These are phyloP conservation scores for Tenthredo livida DNA, from an alignment of 2,888 invertebrate species.

Conservation along the genomic window DNA sequence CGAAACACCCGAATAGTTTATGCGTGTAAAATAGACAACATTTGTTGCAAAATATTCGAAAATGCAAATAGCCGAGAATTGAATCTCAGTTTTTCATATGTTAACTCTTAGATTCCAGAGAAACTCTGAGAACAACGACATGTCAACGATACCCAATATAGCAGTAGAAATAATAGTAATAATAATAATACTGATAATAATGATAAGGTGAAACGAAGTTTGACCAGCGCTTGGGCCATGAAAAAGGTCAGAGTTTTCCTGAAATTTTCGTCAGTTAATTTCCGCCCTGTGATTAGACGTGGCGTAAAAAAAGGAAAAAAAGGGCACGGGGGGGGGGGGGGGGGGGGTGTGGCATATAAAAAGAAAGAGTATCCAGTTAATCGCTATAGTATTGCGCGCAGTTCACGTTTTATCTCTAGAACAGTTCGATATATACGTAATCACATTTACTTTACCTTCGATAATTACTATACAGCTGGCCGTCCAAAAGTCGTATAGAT, in stretches of 20 bases:
- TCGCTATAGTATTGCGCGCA: not conserved
- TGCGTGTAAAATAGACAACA: not conserved
- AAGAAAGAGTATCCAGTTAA: not conserved
- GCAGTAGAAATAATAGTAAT: not conserved
- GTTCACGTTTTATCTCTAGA: conserved; percentile 25
- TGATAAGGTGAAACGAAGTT: not conserved
- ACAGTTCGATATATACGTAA: not conserved
- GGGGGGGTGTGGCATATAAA: too few relatives aligned
- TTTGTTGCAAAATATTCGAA: not conserved
- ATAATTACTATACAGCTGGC: not conserved
- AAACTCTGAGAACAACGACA: not conserved
- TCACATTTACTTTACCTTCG: conserved; percentile 22
- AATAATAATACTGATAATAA: not conserved
- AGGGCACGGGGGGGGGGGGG: not conserved
- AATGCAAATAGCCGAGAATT: not conserved
- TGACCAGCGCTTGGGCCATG: not conserved
- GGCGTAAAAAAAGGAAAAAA: not conserved
- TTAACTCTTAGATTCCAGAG: not conserved
- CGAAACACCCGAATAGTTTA: not conserved
- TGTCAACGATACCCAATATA: not conserved
- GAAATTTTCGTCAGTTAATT: conserved; percentile 45
- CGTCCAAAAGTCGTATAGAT: not conserved
- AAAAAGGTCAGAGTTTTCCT: conserved; percentile 30
- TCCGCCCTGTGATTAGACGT: conserved; percentile 45
- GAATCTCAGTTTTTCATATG: not conserved